phyloP scores from a whole-genome alignment of 2,113 vertebrate genomes.

The Menidia beryllina region DNA sequence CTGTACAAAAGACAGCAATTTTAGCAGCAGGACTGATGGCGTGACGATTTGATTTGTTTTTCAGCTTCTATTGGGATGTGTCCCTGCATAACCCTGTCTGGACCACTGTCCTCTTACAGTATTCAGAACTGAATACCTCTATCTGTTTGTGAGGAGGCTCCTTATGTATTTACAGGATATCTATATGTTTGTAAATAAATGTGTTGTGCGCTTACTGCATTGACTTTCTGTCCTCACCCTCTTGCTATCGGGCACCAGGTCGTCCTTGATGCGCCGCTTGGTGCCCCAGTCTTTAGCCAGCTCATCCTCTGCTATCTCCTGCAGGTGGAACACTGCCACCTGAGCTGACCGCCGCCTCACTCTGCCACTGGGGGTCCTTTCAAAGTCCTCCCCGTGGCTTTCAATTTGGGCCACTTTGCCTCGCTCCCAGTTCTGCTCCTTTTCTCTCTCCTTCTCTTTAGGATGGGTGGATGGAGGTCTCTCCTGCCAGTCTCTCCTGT shows the following conservation, averaged over 20 bases:
- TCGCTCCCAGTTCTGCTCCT: constrained; percentile 63
- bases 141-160: neutral
- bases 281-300: constrained; percentile 93
- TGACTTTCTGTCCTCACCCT: constrained; percentile 83
- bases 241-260: constrained; percentile 95
- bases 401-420: constrained; percentile 73
- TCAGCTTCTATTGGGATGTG: neutral
- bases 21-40: neutral
- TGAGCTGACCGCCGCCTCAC: constrained; percentile 94
- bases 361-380: constrained; percentile 93
- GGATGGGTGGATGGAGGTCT: neutral
- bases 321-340: constrained; percentile 96
- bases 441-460: constrained; percentile 64
- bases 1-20: constrained; percentile 74
- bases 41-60: neutral
- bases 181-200: neutral
- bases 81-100: neutral
- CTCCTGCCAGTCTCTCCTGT: constrained; percentile 55
- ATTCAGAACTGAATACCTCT: neutral
- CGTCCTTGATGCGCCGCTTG: constrained; percentile 94
- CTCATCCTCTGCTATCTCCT: constrained; percentile 96
- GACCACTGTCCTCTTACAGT: neutral
- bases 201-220: neutral
- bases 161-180: neutral
- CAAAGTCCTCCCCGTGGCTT: constrained; percentile 85